Base-by-base conservation (phyloP, 1,140 invertebrate genomes). In the Physella acuta region DNA sequence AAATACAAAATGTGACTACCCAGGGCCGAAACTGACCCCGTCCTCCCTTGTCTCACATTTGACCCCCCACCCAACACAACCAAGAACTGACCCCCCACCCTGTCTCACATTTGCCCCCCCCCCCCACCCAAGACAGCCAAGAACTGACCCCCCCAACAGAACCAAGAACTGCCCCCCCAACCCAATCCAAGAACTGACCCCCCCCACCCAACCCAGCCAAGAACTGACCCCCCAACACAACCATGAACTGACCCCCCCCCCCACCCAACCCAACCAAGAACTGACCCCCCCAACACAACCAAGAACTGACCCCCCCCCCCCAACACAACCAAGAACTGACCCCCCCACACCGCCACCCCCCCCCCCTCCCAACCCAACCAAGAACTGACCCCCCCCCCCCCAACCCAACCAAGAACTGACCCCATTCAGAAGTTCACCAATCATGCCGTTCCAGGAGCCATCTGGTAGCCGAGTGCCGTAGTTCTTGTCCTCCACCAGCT, bases 371-470 rank as follows among this genome's bases (percentile, higher is more conserved):
- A 28, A 31, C 24, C 17, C 20, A 52, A 30, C 52, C 16, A 28
- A 36, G 28, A 11, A 63, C 58, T 24, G 88, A 96, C 95, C 1
- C 1, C 16, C 28, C 3, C 14, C 26, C 17, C 1, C 8, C 14
- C 26, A 28, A 31, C 24, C 17, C 20, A 52, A 30, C 52, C 16
- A 28, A 36, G 28, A 11, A 63, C 58, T 24, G 88, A 96, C 95
- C 89, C 92, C 90, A 80, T 92, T 88, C 24, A 98, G 90, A 60
- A 99, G 88, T 86, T 98, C 95, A 34, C 97, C 97, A 56, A 99
- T 92, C 91, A 99, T 94, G 58, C 97, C 97, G 79, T 98, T 97
- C 97, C 96, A 99, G 75, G 94, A 89, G 63, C 94, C 93, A 1
- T 36, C 78, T 37, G 24, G 71, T 73, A 65, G 81, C 71, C n/a